Percentiles rank a stretch among this genome's conserved stretches.
Conservation (phyloP, 2,797 vertebrate genomes). For the Geotrypetes seraphini region DNA sequence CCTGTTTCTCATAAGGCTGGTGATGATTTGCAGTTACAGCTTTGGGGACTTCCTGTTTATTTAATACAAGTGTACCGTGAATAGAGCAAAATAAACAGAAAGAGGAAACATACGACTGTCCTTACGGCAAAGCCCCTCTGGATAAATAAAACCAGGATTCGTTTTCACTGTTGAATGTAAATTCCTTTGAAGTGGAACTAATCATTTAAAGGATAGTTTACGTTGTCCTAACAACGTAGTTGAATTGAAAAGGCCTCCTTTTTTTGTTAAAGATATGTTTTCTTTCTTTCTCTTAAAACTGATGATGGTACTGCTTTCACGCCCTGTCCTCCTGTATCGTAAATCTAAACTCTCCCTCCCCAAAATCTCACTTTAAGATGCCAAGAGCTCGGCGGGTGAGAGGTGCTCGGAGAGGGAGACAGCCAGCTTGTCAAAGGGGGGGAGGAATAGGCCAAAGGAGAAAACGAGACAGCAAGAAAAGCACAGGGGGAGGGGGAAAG, state of each 20-base stretch:
- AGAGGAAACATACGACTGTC: conserved; percentile 78
- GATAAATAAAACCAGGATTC: conserved; percentile 85
- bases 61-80: conserved; percentile 78
- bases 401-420: conserved; percentile 5
- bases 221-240: conserved; percentile 98
- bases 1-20: conserved; percentile 60
- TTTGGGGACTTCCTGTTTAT: conserved; percentile 66
- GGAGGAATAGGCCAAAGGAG: not conserved
- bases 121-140: conserved; percentile 77
- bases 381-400: conserved; percentile 34
- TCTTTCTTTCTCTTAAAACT: conserved; percentile 94
- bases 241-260: conserved; percentile 88
- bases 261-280: conserved; percentile 97
- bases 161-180: conserved; percentile 92
- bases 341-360: conserved; percentile 59
- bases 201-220: conserved; percentile 98
- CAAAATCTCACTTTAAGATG: conserved; percentile 27
- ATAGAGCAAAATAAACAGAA: conserved; percentile 89
- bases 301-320: conserved; percentile 97
- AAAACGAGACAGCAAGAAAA: not conserved
- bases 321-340: conserved; percentile 89
- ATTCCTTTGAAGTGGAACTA: conserved; percentile 99
- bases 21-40: conserved; percentile 59
- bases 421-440: not conserved
- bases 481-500: conserved; percentile 20